Conservation (phyloP, 2,888 invertebrate species). For the Scrobipalpa costella region DNA sequence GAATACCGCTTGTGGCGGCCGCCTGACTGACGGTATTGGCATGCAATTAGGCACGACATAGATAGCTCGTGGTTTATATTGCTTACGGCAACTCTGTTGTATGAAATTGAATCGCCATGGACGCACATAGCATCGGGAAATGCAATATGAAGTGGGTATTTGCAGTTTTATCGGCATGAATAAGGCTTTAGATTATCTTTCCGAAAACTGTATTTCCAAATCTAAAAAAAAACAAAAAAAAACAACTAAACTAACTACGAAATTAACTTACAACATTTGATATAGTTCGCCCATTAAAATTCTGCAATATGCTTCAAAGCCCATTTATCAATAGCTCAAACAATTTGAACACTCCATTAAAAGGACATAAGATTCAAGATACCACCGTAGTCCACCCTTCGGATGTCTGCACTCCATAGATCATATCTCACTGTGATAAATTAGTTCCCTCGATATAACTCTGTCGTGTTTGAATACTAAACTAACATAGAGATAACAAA, state of each 20-base stretch:
- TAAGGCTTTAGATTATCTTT: not conserved
- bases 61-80: not conserved
- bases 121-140: not conserved
- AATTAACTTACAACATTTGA: not conserved
- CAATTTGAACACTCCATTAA: constrained; percentile 50
- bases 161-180: too few relatives aligned
- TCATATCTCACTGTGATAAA: constrained; percentile 63
- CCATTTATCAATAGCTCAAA: constrained; percentile 26
- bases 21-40: constrained; percentile 51
- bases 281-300: not conserved
- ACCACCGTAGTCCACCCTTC: constrained; percentile 41
- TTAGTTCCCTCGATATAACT: constrained; percentile 58
- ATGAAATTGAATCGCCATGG: not conserved
- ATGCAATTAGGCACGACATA: constrained; percentile 10
- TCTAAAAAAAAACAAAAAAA: not conserved
- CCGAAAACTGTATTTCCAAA: not conserved
- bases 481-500: constrained; percentile 35
- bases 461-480: constrained; percentile 36
- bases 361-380: constrained; percentile 44
- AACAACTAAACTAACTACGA: not conserved
- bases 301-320: constrained; percentile 2
- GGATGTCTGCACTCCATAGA: constrained; percentile 51
- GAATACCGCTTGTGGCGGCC: constrained; percentile 67
- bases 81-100: not conserved
- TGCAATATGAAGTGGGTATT: too few relatives aligned